Evolutionary conservation across 2,888 invertebrate genomes (phyloP), one percentile per base, ranked within the genome.

Genomic region (Ephialtes manifestator): DNA sequence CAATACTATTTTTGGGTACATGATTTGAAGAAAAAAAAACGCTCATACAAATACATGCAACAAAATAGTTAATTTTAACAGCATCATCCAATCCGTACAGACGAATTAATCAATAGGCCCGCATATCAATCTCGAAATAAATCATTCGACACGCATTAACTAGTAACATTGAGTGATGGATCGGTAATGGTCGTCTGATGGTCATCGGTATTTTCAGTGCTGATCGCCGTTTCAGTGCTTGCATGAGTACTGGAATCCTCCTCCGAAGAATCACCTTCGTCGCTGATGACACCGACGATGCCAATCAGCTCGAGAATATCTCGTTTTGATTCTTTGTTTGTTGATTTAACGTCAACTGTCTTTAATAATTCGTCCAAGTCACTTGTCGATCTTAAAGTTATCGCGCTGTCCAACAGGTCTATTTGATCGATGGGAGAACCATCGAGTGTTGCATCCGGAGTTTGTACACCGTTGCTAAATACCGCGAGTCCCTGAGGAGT

Each of bases 241-340:
- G 43, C 10, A 28, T 15, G 13, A 13, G 70, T 48, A 3, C 39
- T 71, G 15, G 20, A 8, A 2, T 80, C 53, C 13, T 43, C 13
- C 8, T 65, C 72, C 28, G 18, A 28, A 5, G 63, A 63, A n/a
- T 63, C 71, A 13, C 53, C 53, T 11, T 55, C 72, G 39, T 68
- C 58, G 43, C 58, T 58, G n/a, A 85, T 31, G 43, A 85, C 71
- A 1, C 85, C 85, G 28, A 85, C 79, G 51, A 85, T 85, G 80
- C 82, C 85, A 2, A 85, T 76, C 46, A 85, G 20, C 39, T 85
- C 85, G 39, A 85, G 60, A 15, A 72, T 81, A 15, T 84, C 81
- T 0, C 51, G 58, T n/a, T 72, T 76, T 11, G 51, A 51, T 7
- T 76, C 65, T 1, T 35, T 18, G 0, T 60, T 28, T 4, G 15